Evolutionary conservation across 2,797 vertebrate species (phyloP).

Genomic region (Neoniphon sammara): DNA sequence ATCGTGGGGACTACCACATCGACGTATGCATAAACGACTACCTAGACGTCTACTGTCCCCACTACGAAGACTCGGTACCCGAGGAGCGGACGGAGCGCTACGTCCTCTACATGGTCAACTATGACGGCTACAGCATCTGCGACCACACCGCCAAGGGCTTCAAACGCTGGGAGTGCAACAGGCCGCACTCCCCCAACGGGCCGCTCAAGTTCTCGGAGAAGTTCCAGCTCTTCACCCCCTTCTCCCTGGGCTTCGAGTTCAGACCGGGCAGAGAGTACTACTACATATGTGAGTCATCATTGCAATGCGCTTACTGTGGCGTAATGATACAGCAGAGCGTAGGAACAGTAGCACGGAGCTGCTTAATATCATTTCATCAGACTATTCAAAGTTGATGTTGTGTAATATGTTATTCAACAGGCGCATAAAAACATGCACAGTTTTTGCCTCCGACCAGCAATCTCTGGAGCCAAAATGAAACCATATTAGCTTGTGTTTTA

Average conservation of each 20-base stretch:
- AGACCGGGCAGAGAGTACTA: conserved; percentile 97
- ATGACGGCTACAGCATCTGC: conserved; percentile 97
- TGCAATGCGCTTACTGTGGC: neutral
- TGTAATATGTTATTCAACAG: neutral
- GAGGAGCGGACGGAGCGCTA: conserved; percentile 96
- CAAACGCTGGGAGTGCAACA: conserved; percentile 98
- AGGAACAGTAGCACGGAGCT: too few species aligned
- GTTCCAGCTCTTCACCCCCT: conserved; percentile 98
- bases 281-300: conserved; percentile 96
- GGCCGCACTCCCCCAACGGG: conserved; percentile 94
- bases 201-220: conserved; percentile 98
- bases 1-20: conserved; percentile 94
- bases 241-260: conserved; percentile 98
- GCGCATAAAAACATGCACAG: neutral
- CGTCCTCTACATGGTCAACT: conserved; percentile 99
- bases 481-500: neutral
- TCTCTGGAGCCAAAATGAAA: too few species aligned
- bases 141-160: conserved; percentile 98
- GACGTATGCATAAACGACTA: conserved; percentile 99
- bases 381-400: too few species aligned
- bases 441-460: too few species aligned
- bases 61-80: conserved; percentile 93
- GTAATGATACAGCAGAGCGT: neutral
- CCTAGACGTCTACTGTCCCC: conserved; percentile 97
- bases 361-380: too few species aligned